A percentile compares a stretch with the other conserved stretches of the same genome.
These are phyloP conservation scores for Drosophila atripex DNA, from an alignment of 2,888 invertebrate species.

Conservation along the genomic window DNA sequence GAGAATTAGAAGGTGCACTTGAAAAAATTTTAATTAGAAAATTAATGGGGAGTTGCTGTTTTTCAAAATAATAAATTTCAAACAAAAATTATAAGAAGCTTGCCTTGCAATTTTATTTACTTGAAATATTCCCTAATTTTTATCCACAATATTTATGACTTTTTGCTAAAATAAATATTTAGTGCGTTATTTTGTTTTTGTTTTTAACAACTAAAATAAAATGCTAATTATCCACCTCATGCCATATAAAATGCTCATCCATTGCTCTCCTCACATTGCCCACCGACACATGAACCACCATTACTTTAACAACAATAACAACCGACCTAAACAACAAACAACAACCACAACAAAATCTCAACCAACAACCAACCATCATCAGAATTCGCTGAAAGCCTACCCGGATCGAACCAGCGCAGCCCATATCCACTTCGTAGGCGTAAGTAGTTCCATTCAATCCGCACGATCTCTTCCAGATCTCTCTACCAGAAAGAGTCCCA, in stretches of 20 bases:
- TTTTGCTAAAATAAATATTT: conserved; percentile 18
- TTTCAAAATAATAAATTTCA: no score
- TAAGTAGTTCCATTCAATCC: conserved; percentile 86
- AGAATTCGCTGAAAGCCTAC: conserved; percentile 95
- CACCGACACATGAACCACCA: conserved; percentile 40
- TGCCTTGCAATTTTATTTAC: no score
- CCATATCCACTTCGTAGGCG: conserved; percentile 93
- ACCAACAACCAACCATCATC: conserved; percentile 68
- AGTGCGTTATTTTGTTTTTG: conserved; percentile 6
- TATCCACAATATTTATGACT: conserved; percentile 5
- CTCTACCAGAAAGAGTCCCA: not conserved
- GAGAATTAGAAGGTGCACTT: not conserved
- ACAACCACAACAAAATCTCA: conserved; percentile 40
- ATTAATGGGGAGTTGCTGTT: no score
- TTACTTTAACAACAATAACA: conserved; percentile 17
- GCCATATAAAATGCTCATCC: conserved; percentile 54
- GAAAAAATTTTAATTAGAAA: not conserved
- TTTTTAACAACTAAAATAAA: conserved; percentile 33
- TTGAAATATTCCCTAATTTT: not conserved
- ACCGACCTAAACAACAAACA: conserved; percentile 19
- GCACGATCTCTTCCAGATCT: conserved; percentile 50
- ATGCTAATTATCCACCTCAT: conserved; percentile 61
- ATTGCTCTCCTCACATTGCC: conserved; percentile 50
- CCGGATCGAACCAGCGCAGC: conserved; percentile 92
- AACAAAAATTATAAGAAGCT: no score